Conservation (phyloP, 1,140 invertebrate species). For the Nixonia krombeini region DNA sequence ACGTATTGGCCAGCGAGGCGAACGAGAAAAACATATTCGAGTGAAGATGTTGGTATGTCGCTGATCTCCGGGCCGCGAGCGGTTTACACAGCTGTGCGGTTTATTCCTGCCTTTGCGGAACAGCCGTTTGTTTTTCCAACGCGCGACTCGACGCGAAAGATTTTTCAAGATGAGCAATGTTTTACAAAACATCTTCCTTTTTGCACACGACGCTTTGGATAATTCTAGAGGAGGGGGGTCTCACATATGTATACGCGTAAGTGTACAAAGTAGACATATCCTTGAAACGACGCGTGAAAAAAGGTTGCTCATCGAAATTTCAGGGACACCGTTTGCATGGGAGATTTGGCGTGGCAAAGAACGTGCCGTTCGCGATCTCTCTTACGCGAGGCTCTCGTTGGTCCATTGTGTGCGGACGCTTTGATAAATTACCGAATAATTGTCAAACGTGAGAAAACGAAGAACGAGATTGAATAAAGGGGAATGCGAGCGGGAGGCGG, state of each 20-base stretch:
- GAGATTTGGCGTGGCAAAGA: conserved; percentile 38
- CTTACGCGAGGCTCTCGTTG: conserved; percentile 47
- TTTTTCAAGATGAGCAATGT: too few relatives aligned
- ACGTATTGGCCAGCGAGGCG: neutral
- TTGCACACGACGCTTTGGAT: too few relatives aligned
- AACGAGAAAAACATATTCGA: too few relatives aligned
- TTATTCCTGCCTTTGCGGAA: neutral
- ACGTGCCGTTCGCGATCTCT: conserved; percentile 47
- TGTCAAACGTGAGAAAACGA: conserved; percentile 67
- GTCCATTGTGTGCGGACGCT: conserved; percentile 66
- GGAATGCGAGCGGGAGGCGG: conserved; percentile 29
- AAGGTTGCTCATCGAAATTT: conserved; percentile 24
- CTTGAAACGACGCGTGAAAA: neutral
- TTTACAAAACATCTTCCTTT: too few relatives aligned
- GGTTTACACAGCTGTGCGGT: neutral
- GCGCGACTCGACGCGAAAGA: too few relatives aligned
- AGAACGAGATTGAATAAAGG: conserved; percentile 24
- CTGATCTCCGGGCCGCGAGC: too few relatives aligned
- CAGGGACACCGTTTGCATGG: conserved; percentile 55
- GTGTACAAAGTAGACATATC: too few relatives aligned
- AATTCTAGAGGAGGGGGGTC: too few relatives aligned
- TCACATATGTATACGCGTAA: too few relatives aligned
- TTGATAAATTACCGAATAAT: conserved; percentile 74
- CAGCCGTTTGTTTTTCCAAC: neutral
- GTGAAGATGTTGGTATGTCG: too few relatives aligned